Evolutionary conservation across 1,140 invertebrate genomes (phyloP), one percentile per base, ranked within the genome.

Genomic region (Lerema accius): DNA sequence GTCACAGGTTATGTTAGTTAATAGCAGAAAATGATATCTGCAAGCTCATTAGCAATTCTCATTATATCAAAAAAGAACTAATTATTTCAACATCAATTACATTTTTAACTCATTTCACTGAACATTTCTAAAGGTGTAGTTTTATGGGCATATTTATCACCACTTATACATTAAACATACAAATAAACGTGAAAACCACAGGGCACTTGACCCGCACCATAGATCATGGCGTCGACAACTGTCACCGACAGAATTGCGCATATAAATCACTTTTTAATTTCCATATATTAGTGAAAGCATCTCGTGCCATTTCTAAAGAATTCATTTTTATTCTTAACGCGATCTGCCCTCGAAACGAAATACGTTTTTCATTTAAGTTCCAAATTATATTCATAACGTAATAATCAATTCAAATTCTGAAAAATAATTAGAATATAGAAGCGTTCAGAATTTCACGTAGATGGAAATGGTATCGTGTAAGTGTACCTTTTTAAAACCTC

Each of bases 221-320:
- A 42, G 19, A 28, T 48, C 45, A 37, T 37, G 1, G 5, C 11
- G 13, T 32, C 40, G 37, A 32, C 53, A 17, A 28, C 39, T 56
- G 53, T 56, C 53, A 56, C 23, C 17, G 3, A 10, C 53, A 56
- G 53, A 45, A 28, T 11, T 28, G 26, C 13, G 23, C 40, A 56
- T 56, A 45, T 15, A 56, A 56, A 56, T 56, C 53, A 43, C 40
- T 45, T 56, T 56, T 56, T 56, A 56, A 56, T 56, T 56, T 56
- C 53, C 53, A 56, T 56, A 56, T 43, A 56, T 56, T 56, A 56
- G 23, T 19, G 7, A 14, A 14, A 9, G 53, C 53, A 28, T 45
- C 28, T 45, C 53, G 23, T 28, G 19, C 40, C 40, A 13, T 45
- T 45, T 56, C 14, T 42, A 56, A 56, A 56, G 53, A 56, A 45